Evolutionary conservation across 2,797 vertebrate species (phyloP).

Genomic region (Discoglossus pictus): DNA sequence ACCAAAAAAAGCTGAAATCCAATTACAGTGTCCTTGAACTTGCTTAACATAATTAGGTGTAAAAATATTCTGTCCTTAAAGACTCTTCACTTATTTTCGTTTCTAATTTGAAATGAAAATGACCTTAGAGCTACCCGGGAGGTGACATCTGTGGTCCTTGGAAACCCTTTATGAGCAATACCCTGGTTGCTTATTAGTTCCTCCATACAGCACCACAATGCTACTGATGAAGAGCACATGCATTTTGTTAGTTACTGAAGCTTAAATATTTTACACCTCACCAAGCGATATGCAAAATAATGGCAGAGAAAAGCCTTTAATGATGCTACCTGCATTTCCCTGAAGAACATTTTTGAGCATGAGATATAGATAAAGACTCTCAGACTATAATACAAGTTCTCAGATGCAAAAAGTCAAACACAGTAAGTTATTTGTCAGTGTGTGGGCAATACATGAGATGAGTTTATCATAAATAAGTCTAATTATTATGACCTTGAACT

Average conservation of each 20-base stretch:
- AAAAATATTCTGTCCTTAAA: conserved; percentile 49
- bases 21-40: conserved; percentile 50
- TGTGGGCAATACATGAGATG: no score
- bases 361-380: no score
- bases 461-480: no score
- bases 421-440: no score
- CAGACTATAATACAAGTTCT: no score
- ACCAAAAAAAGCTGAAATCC: conserved; percentile 45
- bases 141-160: conserved; percentile 45
- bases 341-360: conserved; percentile 10
- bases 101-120: conserved; percentile 51
- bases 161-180: conserved; percentile 39
- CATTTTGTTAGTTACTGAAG: conserved; percentile 20
- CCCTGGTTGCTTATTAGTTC: conserved; percentile 31
- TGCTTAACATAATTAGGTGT: conserved; percentile 49
- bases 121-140: conserved; percentile 44
- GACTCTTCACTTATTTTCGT: conserved; percentile 41
- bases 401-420: no score
- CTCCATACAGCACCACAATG: conserved; percentile 12
- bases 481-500: no score
- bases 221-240: not conserved
- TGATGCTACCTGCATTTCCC: conserved; percentile 6
- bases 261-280: conserved; percentile 11
- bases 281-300: not conserved
- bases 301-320: not conserved